Conservation (phyloP, 2,113 vertebrate genomes). For the Sebastes fasciatus region DNA sequence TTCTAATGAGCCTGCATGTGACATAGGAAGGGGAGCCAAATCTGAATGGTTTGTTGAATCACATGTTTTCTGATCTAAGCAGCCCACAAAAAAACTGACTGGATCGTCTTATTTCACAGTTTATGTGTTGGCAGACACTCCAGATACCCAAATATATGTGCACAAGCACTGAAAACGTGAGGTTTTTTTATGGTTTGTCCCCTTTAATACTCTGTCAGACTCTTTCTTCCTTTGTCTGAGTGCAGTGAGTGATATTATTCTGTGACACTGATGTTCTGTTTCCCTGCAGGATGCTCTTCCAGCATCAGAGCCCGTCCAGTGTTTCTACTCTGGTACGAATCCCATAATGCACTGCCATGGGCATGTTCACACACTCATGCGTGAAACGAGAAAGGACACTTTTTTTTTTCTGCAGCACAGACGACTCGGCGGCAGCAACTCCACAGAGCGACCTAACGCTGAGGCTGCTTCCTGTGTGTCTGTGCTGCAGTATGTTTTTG, state of each 20-base stretch:
- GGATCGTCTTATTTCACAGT: no score
- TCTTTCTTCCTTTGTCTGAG: slow-evolving; percentile 3
- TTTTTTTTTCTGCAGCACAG: slow-evolving; percentile 52
- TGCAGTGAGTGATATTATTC: slow-evolving; percentile 29
- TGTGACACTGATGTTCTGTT: slow-evolving; percentile 34
- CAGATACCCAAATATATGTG: no score
- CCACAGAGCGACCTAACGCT: background rate
- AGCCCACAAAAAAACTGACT: no score
- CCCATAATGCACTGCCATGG: slow-evolving; percentile 76
- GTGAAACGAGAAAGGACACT: slow-evolving; percentile 76
- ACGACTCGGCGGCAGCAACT: slow-evolving; percentile 25
- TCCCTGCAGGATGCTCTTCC: slow-evolving; percentile 58
- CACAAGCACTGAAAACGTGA: no score
- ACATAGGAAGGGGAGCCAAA: no score
- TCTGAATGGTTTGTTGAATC: no score
- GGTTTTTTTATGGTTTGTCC: no score
- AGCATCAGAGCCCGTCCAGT: slow-evolving; percentile 41
- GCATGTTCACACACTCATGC: slow-evolving; percentile 76
- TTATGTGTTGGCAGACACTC: no score
- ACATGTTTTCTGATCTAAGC: no score
- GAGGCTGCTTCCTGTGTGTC: slow-evolving; percentile 21
- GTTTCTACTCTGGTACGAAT: slow-evolving; percentile 52
- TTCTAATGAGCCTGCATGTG: no score
- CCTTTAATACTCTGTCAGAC: background rate
- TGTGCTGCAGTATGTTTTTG: background rate